Conservation (phyloP, 2,888 invertebrate species). For the Pristionchus exspectatus region DNA sequence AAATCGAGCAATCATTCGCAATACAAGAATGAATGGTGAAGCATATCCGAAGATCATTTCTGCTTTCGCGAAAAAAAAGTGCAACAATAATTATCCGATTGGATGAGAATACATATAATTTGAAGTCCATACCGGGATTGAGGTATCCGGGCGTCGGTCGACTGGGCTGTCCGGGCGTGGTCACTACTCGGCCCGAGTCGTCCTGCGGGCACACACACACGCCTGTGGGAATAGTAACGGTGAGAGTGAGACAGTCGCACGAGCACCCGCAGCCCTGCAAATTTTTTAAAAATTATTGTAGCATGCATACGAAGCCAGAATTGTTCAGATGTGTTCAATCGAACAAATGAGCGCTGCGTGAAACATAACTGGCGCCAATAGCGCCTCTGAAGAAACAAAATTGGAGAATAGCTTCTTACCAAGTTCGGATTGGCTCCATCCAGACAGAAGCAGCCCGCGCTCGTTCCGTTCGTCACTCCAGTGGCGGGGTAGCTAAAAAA, state of each 20-base stretch:
- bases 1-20: no score
- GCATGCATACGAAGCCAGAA: neutral
- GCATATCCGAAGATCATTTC: neutral
- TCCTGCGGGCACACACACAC: constrained; percentile 69
- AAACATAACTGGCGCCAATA: neutral
- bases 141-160: neutral
- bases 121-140: neutral
- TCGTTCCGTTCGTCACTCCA: constrained; percentile 61
- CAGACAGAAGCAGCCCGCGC: constrained; percentile 67
- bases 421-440: constrained; percentile 56
- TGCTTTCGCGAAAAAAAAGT: no score
- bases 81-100: no score
- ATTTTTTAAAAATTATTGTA: neutral
- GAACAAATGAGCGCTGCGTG: neutral
- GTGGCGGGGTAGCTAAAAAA: constrained; percentile 59
- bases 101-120: no score
- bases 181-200: constrained; percentile 57
- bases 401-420: neutral
- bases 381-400: neutral
- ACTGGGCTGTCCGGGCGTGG: neutral
- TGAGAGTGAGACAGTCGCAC: constrained; percentile 64
- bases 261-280: constrained; percentile 63
- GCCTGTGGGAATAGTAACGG: constrained; percentile 64
- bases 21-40: neutral
- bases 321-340: neutral